Evolutionary conservation across 2,113 vertebrate species (phyloP), one percentile per base, ranked within the genome.

Genomic region (Indicator maculatus): DNA sequence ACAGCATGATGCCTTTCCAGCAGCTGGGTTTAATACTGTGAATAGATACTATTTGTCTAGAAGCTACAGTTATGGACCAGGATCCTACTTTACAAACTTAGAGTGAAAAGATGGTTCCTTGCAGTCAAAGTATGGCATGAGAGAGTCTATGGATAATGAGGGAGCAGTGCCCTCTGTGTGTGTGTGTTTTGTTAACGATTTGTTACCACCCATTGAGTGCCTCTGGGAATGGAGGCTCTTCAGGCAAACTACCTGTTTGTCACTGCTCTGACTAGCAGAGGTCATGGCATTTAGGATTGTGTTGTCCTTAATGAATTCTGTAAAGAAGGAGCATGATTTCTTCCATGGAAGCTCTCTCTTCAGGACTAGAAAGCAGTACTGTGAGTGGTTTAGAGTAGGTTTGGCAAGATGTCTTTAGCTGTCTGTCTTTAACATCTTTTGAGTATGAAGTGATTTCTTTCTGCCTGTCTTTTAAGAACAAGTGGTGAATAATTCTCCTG

Each of bases 21-120:
- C 93, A 96, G 93, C 90, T 96, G 95, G 9, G 86, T 86, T 92
- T 86, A 96, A 96, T 96, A 81, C 15, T 86, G 33, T 63, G 65
- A 78, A 58, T 77, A 94, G 95, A 96, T 96, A 86, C 26, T 94
- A 86, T 88, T 95, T 95, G 92, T 90, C 86, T 90, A 75, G 90
- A 94, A 96, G 83, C 79, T 90, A 53, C 80, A 86, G 67, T 92
- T 86, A 55, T 61, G 85, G 76, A 88, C 44, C 58, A 67, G 60
- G 79, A 83, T 88, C 65, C 76, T n/a, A 44, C 93, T 95, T 93
- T 67, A 78, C 73, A 86, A 89, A 66, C 31, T 55, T 50, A 31
- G 71, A 89, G 27, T 83, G 56, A 73, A 76, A 95, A 61, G 24
- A 36, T 76, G 33, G 26, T 75, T 96, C 66, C 55, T 91, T 83